These are phyloP conservation scores for Pandemis cinnamomeana DNA, from an alignment of 2,888 invertebrate genomes.

Conservation along the genomic window DNA sequence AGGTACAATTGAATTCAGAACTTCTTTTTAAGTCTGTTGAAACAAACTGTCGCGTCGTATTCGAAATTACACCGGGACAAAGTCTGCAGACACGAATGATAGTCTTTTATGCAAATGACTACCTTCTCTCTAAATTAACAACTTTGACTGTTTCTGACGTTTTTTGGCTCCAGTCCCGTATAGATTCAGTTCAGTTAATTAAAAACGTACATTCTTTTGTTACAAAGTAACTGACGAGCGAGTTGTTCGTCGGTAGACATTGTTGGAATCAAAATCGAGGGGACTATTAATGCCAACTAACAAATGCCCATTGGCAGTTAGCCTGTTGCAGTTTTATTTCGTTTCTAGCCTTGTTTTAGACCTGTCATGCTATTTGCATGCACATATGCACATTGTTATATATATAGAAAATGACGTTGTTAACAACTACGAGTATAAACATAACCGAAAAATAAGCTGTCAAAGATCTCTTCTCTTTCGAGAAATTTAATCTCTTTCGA, in stretches of 20 bases:
- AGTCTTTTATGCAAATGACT: slow-evolving; percentile 7
- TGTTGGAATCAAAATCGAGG: not conserved
- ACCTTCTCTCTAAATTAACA: slow-evolving; percentile 9
- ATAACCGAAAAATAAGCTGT: too few relatives aligned
- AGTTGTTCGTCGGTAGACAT: not conserved
- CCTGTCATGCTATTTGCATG: not conserved
- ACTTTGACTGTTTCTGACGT: slow-evolving; percentile 15
- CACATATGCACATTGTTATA: not conserved
- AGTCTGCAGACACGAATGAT: not conserved
- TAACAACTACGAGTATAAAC: too few relatives aligned
- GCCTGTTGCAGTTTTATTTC: too few relatives aligned
- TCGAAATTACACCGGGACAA: not conserved
- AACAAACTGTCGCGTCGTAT: not conserved
- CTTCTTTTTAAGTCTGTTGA: not conserved
- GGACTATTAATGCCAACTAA: too few relatives aligned
- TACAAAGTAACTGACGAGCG: not conserved
- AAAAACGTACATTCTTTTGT: slow-evolving; percentile 4
- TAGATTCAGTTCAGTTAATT: slow-evolving; percentile 13
- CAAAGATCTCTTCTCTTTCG: too few relatives aligned
- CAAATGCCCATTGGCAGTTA: too few relatives aligned
- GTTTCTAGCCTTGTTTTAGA: not conserved
- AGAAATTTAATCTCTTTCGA: too few relatives aligned
- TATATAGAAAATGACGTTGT: not conserved
- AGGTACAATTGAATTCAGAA: too few relatives aligned
- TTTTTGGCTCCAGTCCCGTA: slow-evolving; percentile 9